Percentiles rank a stretch among this genome's conserved stretches.
phyloP scores from a whole-genome alignment of 2,888 invertebrate species.

The Drosophila rubida region DNA sequence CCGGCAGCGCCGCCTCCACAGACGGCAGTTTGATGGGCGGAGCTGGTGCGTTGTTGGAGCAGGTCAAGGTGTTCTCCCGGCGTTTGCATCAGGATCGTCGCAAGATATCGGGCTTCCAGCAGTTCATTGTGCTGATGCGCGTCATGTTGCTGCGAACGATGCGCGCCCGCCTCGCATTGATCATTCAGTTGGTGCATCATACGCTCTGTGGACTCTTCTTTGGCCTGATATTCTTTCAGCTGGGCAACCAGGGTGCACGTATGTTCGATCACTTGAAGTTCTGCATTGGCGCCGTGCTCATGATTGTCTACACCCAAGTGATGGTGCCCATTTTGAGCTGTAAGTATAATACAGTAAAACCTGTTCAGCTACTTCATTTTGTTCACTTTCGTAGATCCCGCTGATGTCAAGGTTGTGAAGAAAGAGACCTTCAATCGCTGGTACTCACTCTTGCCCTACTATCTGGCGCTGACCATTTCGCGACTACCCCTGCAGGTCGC shows the following conservation, averaged over 20 bases:
- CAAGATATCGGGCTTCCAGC: conserved; percentile 86
- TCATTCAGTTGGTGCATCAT: conserved; percentile 88
- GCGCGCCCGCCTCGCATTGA: conserved; percentile 87
- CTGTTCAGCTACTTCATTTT: background rate
- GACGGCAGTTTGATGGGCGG: conserved; percentile 75
- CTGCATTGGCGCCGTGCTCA: conserved; percentile 88
- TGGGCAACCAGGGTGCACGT: conserved; percentile 88
- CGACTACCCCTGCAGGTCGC: conserved; percentile 87
- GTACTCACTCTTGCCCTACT: conserved; percentile 89
- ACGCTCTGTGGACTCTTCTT: conserved; percentile 87
- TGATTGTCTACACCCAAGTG: conserved; percentile 89
- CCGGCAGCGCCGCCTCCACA: conserved; percentile 69
- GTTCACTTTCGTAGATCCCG: conserved; percentile 86
- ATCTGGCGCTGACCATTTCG: conserved; percentile 88
- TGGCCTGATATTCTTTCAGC: conserved; percentile 87
- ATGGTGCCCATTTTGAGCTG: conserved; percentile 89
- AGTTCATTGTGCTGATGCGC: conserved; percentile 87
- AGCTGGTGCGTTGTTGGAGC: conserved; percentile 84
- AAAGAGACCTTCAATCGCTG: conserved; percentile 90
- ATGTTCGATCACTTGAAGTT: conserved; percentile 90
- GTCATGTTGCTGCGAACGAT: conserved; percentile 88
- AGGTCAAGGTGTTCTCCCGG: conserved; percentile 86
- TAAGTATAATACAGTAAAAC: conserved; percentile 84
- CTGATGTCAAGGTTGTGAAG: conserved; percentile 89
- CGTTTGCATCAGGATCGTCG: conserved; percentile 84